Conservation (phyloP, 2,113 vertebrate species). For the Rhinopomastus cyanomelas region DNA sequence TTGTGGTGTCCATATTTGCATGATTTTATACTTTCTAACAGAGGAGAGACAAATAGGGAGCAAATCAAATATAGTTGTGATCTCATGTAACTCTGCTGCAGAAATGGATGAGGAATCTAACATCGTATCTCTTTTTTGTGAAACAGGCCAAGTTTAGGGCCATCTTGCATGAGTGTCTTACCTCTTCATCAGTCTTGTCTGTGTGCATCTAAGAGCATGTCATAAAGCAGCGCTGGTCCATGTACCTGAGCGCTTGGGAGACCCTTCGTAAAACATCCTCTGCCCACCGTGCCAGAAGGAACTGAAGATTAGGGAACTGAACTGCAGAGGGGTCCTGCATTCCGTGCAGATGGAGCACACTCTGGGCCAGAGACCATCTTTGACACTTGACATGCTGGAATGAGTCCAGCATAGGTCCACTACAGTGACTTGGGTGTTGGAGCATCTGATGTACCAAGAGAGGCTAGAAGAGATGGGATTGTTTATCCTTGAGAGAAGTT, state of each 20-base stretch:
- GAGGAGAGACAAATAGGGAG: background rate
- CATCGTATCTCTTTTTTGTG: background rate
- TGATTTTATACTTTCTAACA: background rate
- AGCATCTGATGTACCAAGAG: background rate
- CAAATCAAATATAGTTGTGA: background rate
- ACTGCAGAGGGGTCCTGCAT: background rate
- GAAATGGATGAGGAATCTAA: background rate
- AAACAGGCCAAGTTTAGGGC: background rate
- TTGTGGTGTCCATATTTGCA: background rate
- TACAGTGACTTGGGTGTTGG: background rate
- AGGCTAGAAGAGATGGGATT: background rate
- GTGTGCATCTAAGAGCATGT: background rate
- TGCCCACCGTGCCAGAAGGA: background rate
- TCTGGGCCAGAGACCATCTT: background rate
- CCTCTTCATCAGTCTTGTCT: background rate
- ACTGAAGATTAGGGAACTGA: background rate
- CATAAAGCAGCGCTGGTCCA: background rate
- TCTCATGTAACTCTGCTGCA: rapidly evolving
- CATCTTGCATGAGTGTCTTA: background rate
- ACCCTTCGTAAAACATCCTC: background rate
- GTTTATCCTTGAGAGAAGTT: background rate
- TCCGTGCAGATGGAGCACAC: background rate
- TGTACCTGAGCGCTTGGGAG: background rate
- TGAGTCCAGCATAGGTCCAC: background rate
- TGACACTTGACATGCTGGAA: background rate